Conservation (phyloP, 2,113 vertebrate genomes). For the Ailurus styani region DNA sequence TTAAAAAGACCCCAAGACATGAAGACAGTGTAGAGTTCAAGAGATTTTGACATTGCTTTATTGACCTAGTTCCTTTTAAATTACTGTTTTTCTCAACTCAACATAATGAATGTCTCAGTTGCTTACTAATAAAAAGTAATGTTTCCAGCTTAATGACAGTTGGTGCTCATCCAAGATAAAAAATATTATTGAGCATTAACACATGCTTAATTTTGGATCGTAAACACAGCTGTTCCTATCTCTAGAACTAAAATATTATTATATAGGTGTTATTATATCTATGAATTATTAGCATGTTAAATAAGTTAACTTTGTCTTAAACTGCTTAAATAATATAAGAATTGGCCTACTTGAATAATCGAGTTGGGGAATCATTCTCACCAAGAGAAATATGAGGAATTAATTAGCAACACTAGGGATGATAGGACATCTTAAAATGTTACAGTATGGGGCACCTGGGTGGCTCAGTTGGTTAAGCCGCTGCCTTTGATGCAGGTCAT, state of each 20-base stretch:
- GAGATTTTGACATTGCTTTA: background rate
- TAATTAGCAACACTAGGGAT: background rate
- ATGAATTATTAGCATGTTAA: background rate
- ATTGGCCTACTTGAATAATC: background rate
- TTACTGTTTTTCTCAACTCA: background rate
- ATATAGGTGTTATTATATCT: background rate
- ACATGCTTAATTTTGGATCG: background rate
- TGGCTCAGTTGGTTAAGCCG: too few species aligned
- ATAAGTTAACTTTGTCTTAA: background rate
- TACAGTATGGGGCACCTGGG: too few species aligned
- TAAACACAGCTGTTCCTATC: background rate
- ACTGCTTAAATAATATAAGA: background rate
- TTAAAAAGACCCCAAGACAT: background rate
- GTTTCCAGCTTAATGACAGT: background rate
- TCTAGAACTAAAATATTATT: background rate
- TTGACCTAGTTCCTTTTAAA: background rate
- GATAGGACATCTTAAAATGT: background rate
- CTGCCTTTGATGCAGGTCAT: too few species aligned
- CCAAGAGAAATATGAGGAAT: background rate
- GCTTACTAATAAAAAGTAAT: background rate
- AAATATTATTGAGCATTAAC: background rate
- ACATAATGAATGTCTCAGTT: background rate
- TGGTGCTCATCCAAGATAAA: background rate
- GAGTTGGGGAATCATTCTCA: background rate
- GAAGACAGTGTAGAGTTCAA: background rate